Conservation (phyloP, 2,113 vertebrate species). For the Micronycteris hirsuta region DNA sequence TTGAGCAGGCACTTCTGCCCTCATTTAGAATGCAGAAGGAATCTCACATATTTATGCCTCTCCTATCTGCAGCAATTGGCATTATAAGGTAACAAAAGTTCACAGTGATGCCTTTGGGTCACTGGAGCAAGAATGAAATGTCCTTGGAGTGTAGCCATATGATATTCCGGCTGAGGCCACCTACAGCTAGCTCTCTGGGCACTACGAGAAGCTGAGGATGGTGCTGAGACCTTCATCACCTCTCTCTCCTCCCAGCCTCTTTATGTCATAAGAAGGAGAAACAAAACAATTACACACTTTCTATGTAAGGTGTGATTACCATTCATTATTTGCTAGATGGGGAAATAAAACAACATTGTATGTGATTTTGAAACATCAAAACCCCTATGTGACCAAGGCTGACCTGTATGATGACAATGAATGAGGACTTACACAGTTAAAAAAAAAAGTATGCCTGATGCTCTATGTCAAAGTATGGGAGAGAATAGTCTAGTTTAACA, state of each 20-base stretch:
- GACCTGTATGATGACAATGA: background rate
- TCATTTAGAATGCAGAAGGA: background rate
- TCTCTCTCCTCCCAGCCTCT: background rate
- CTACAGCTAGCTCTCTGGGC: background rate
- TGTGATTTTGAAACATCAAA: background rate
- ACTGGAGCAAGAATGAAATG: background rate
- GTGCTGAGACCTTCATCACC: background rate
- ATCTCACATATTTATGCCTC: background rate
- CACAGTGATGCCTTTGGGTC: background rate
- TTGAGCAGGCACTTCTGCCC: background rate
- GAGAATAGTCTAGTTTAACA: background rate
- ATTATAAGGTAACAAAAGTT: background rate
- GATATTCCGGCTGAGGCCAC: background rate
- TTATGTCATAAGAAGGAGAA: background rate
- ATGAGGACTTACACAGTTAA: background rate
- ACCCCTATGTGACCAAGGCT: background rate
- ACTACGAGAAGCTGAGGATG: background rate
- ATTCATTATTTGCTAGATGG: background rate
- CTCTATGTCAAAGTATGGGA: background rate
- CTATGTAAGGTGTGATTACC: background rate
- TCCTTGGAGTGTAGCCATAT: background rate
- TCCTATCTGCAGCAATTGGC: background rate
- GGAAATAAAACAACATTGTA: background rate
- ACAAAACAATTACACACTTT: background rate
- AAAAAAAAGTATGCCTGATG: background rate